Evolutionary conservation across 2,797 vertebrate species (phyloP), one percentile per base, ranked within the genome.

Genomic region (Meda fulgida): DNA sequence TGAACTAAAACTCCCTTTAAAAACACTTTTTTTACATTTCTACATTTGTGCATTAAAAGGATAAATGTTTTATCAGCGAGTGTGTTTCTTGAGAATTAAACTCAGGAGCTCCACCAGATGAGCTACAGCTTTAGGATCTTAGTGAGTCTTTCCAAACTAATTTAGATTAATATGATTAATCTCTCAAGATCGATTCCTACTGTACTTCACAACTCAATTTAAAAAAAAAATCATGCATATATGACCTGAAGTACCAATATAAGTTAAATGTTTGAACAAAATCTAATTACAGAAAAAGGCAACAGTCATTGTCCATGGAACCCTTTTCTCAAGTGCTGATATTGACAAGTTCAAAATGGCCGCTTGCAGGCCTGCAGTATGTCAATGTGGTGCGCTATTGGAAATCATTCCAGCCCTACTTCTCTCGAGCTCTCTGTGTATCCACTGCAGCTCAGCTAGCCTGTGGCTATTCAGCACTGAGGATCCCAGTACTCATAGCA

Each of bases 371-470:
- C 84, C 90, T 89, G 87, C 85, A 31, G 89, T 38, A 36, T 78
- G 60, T 84, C 89, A 89, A 80, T 84, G 90, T 63, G 84, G 92
- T 92, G 92, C 87, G 79, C 87, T 92, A 92, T 93, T 91, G 93
- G 93, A 93, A 94, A 94, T 94, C 93, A 90, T 92, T 94, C 71
- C 69, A 72, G 70, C 40, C 66, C 89, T 92, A 92, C 89, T 92
- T 94, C 93, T 91, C 88, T 91, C 31, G 31, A 92, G 92, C 88
- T 91, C 87, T 90, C 79, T 89, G 88, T 86, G 83, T 88, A 91
- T 93, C 91, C 89, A 90, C 89, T 89, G 88, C 85, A 88, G 89
- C 89, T 43, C 48, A 78, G 63, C n/a, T 66, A 76, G 81, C 85
- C 78, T 66, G 81, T 79, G 87, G 88, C 88, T 87, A 85, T 89